Base-by-base conservation (phyloP, 2,888 invertebrate genomes). In the Nudaria mundana region DNA sequence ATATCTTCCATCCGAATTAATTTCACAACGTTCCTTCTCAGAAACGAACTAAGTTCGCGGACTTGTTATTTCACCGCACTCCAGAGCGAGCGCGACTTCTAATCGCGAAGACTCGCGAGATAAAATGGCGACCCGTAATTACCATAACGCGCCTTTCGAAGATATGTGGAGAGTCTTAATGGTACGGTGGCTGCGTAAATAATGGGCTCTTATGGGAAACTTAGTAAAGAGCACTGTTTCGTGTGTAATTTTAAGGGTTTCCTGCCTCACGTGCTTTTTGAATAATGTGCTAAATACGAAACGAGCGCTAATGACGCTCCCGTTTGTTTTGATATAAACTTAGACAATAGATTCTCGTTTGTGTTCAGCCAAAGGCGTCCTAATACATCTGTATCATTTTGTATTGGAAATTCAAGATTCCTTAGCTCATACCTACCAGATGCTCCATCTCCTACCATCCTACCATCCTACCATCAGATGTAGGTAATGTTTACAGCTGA, bases 1-100 rank as follows among this genome's bases (percentile, higher is more conserved):
- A 87, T 87, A 88, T 87, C 88, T 88, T 88, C 88, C 88, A 87
- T 88, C 83, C 86, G 87, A 88, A 88, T 88, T 88, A 87, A 87
- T 87, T 88, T 87, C 75, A 73, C 71, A 81, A 77, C 81, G 80
- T 50, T 63, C 60, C 66, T 73, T 63, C 72, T 63, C 69, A 74
- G 82, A 81, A 86, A 80, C 83, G 84, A 85, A 86, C 76, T 75
- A 76, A 82, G 79, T 82, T 85, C 84, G 77, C 71, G 80, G 81
- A 85, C 86, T 86, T 88, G 86, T 86, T 87, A 85, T 85, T 86
- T 85, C 82, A 76, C 64, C 74, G 76, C 66, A 72, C 75, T 75
- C 40, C 73, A 68, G 71, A 78, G 76, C 80, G 57, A 41, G 46
- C 63, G 63, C 71, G 75, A 64, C 78, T 80, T 81, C 80, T 83